Base-by-base conservation (phyloP, 2,888 invertebrate species). In the Dendrolimus houi region DNA sequence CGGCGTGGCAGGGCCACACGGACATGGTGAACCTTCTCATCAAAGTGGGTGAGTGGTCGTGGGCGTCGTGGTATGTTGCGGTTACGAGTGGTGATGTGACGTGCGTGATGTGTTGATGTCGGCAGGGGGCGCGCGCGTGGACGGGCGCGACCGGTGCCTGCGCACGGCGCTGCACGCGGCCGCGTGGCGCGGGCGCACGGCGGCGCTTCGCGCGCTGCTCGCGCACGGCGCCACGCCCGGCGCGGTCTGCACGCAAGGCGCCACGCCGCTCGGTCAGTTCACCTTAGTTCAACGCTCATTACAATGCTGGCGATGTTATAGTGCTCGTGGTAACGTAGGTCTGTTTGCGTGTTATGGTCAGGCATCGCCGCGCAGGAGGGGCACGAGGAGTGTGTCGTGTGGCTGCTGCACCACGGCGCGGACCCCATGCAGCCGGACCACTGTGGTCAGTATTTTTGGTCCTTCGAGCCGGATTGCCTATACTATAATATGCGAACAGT, bases 301-400 rank as follows among this genome's bases (percentile, higher is more conserved):
- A 29, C 29, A 3, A 29, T 29, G 3, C 29, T 29, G 2, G 29
- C 29, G 2, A 29, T 29, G 2, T 29, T 29, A 29, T 29, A 29
- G 6, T 29, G 29, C 29, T 29, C 0, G 29, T 29, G 29, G 0
- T 29, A 6, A 29, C 29, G 6, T 29, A 29, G 14, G 14, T 14
- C 14, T 29, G 29, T 29, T 29, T 29, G 29, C 6, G 29, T 29
- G 29, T 54, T 53, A 14, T 52, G 3, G 53, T 12, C 68, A 94
- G 96, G 98, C 70, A 98, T 99, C 59, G 98, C 98, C 0, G 97
- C 98, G 0, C 98, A 98, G 82, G 98, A 98, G 81, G 98, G 98
- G 0, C 98, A 98, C 75, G 97, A 97, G 69, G 95, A 96, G 62
- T 98, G 98, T 72, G 98, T 98, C 0, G 91, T 96, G 59, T 95